Conservation (phyloP, 2,888 invertebrate genomes). For the Leptinotarsa rubiginosa region DNA sequence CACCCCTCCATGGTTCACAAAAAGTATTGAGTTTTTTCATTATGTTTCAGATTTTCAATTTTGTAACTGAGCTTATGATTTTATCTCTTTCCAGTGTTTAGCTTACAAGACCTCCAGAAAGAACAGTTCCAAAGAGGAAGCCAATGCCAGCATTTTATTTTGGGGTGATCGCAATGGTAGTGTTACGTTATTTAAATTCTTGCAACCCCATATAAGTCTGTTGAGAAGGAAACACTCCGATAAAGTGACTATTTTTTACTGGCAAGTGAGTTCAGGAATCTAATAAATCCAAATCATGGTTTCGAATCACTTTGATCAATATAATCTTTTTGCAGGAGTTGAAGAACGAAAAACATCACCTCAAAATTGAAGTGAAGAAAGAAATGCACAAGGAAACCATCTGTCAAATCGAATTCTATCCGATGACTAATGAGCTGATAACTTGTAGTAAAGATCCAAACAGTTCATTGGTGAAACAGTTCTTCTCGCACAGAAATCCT, state of each 20-base stretch:
- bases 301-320: neutral
- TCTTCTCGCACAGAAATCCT: conserved; percentile 68
- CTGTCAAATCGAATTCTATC: conserved; percentile 66
- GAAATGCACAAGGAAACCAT: conserved; percentile 69
- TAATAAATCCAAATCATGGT: neutral
- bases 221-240: conserved; percentile 70
- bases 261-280: conserved; percentile 68
- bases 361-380: conserved; percentile 65
- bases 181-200: conserved; percentile 68
- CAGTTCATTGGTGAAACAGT: conserved; percentile 67
- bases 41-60: no score
- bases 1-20: no score
- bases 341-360: conserved; percentile 67
- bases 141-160: conserved; percentile 64
- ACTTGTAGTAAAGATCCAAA: conserved; percentile 71
- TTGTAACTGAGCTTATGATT: no score
- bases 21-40: no score
- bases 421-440: conserved; percentile 67
- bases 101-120: conserved; percentile 65
- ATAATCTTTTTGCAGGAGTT: conserved; percentile 67
- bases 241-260: conserved; percentile 70
- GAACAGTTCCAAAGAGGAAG: conserved; percentile 50
- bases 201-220: conserved; percentile 69
- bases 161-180: conserved; percentile 72
- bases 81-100: conserved; percentile 63